A percentile compares a stretch with the other conserved stretches of the same genome.
Conservation (phyloP, 1,140 invertebrate species). For the Drosophila pectinifera region DNA sequence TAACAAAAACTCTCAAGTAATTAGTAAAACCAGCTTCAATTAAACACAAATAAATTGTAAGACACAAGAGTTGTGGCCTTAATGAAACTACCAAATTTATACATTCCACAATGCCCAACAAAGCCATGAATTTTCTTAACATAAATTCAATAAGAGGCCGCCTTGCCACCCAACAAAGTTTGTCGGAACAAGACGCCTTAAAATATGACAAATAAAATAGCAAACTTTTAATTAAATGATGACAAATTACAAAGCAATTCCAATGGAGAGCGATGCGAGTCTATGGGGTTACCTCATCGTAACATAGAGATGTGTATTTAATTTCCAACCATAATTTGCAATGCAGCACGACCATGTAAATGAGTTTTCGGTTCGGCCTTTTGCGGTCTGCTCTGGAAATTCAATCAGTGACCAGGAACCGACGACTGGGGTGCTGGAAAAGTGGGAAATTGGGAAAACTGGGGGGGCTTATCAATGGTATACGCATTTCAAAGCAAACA, state of each 20-base stretch:
- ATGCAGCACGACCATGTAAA: conserved; percentile 8
- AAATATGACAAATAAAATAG: conserved; percentile 17
- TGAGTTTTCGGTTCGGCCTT: conserved; percentile 29
- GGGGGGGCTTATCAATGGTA: conserved; percentile 70
- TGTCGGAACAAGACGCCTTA: conserved; percentile 3
- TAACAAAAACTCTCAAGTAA: too few relatives aligned
- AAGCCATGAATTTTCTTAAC: background rate
- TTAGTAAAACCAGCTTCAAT: too few relatives aligned
- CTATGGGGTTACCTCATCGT: conserved; percentile 41
- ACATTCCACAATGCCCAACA: background rate
- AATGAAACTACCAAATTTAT: conserved; percentile 3
- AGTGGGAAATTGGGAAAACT: conserved; percentile 23
- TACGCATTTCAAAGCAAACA: conserved; percentile 81
- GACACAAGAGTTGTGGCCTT: background rate
- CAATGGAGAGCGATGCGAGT: background rate
- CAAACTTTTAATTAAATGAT: conserved; percentile 41
- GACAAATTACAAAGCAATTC: conserved; percentile 21
- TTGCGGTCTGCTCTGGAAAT: conserved; percentile 62
- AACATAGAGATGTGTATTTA: conserved; percentile 60
- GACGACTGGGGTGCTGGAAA: conserved; percentile 6
- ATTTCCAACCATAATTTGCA: conserved; percentile 75
- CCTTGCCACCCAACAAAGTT: background rate
- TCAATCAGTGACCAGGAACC: conserved; percentile 64
- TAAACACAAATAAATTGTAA: background rate
- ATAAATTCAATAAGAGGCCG: background rate